Percentiles rank a stretch among this genome's conserved stretches.
phyloP scores from a whole-genome alignment of 2,113 vertebrate species.

The Pseudorasbora parva region DNA sequence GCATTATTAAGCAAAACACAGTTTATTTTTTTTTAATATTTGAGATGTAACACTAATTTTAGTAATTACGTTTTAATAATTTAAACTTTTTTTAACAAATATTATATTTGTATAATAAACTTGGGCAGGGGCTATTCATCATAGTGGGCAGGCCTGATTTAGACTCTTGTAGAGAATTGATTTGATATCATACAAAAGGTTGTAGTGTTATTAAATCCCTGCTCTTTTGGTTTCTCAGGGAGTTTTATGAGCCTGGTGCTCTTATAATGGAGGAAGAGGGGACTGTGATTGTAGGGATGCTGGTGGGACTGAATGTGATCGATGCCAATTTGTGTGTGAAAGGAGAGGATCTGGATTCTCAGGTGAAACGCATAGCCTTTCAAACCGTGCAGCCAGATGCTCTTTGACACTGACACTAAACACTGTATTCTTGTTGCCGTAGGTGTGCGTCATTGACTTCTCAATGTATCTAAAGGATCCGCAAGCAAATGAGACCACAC shows the following conservation, averaged over 20 bases:
- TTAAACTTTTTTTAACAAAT: no score
- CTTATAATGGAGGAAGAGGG: conserved; percentile 96
- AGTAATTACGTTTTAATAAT: no score
- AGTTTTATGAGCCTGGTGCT: conserved; percentile 94
- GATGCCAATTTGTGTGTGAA: conserved; percentile 98
- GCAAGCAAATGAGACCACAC: conserved; percentile 77
- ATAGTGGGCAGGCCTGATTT: background rate
- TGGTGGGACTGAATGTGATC: conserved; percentile 96
- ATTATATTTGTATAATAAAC: no score
- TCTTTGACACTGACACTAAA: background rate
- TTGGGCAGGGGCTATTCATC: no score
- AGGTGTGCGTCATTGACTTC: conserved; percentile 98
- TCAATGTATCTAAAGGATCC: conserved; percentile 94
- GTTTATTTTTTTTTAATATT: no score
- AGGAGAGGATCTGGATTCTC: conserved; percentile 97
- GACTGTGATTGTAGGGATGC: conserved; percentile 89
- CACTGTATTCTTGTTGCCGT: background rate
- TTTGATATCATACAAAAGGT: background rate
- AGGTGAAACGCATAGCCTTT: conserved; percentile 75
- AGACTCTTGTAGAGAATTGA: background rate
- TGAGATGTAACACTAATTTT: no score
- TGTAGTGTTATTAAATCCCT: background rate
- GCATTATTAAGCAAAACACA: no score
- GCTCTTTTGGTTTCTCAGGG: conserved; percentile 72
- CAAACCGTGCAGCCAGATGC: background rate